Conservation (phyloP, 37 sponge, comb jelly and placozoan species). For the Diacarnus erythraeanus region DNA sequence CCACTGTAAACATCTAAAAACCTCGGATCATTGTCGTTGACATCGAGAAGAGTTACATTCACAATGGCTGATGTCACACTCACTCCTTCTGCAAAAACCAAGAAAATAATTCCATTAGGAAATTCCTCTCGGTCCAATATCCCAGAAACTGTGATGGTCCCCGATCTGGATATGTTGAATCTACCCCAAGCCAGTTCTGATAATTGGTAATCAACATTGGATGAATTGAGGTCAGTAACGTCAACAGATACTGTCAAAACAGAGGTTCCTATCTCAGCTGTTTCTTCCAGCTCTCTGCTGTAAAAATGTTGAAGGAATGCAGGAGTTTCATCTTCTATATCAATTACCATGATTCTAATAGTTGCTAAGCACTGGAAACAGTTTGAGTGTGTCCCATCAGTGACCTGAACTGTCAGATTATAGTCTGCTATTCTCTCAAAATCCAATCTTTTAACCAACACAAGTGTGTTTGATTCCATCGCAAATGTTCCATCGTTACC, state of each 20-base stretch:
- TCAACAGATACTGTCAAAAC: slow-evolving; percentile 26
- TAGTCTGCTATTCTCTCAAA: slow-evolving; percentile 32
- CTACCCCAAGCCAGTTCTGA: slow-evolving; percentile 40
- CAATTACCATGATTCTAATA: slow-evolving; percentile 22
- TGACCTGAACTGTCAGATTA: slow-evolving; percentile 28
- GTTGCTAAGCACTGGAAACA: slow-evolving; percentile 9
- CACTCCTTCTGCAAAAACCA: slow-evolving; percentile 36
- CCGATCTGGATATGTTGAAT: slow-evolving; percentile 23
- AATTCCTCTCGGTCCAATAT: slow-evolving; percentile 51
- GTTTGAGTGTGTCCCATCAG: slow-evolving; percentile 32
- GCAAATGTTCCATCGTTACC: slow-evolving; percentile 44
- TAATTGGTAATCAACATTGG: slow-evolving; percentile 22
- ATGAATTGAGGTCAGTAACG: slow-evolving; percentile 41
- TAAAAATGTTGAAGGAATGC: slow-evolving; percentile 11
- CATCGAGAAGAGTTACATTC: slow-evolving; percentile 29
- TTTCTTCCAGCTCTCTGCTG: slow-evolving; percentile 26
- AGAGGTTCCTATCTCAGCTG: slow-evolving; percentile 14
- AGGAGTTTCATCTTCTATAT: slow-evolving; percentile 61
- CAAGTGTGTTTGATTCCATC: slow-evolving; percentile 3
- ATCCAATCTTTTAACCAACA: slow-evolving; percentile 26
- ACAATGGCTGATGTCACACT: slow-evolving; percentile 28
- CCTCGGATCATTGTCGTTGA: slow-evolving; percentile 52
- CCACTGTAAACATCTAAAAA: slow-evolving; percentile 11
- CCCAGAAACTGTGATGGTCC: slow-evolving; percentile 37
- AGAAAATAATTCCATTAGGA: slow-evolving; percentile 17